Conservation (phyloP, 1,140 invertebrate genomes). For the Cydia splendana region DNA sequence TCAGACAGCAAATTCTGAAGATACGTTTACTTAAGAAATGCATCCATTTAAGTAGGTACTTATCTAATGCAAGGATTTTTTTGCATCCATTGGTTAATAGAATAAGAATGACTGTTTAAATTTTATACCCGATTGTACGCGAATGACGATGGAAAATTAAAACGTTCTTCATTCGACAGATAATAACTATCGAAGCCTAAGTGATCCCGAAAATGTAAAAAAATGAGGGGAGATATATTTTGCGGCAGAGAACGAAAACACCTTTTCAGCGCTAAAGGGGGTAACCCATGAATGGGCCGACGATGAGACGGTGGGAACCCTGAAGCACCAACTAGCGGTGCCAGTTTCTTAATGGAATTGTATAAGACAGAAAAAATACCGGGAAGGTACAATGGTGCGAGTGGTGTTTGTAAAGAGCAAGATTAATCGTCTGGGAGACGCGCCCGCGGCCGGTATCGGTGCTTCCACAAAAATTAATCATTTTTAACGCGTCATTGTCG, state of each 20-base stretch:
- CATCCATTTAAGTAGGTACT: constrained; percentile 56
- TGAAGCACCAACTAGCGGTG: constrained; percentile 70
- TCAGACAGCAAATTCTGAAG: constrained; percentile 7
- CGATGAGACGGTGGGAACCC: constrained; percentile 62
- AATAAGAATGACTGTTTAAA: constrained; percentile 69
- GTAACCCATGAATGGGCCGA: constrained; percentile 71
- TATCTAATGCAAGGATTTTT: constrained; percentile 35
- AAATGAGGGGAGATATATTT: constrained; percentile 72
- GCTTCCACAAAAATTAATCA: constrained; percentile 76
- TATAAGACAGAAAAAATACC: constrained; percentile 74
- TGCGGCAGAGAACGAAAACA: constrained; percentile 71
- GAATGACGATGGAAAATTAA: constrained; percentile 77
- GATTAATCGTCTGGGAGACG: constrained; percentile 68
- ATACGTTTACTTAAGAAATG: constrained; percentile 38
- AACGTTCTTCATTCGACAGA: constrained; percentile 67
- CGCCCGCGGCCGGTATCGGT: constrained; percentile 58
- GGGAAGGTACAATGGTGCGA: constrained; percentile 67
- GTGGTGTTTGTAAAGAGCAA: constrained; percentile 66
- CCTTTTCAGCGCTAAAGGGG: constrained; percentile 60
- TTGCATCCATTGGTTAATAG: constrained; percentile 5
- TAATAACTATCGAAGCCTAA: constrained; percentile 79
- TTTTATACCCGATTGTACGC: constrained; percentile 64
- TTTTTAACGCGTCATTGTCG: constrained; percentile 75
- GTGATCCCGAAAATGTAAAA: constrained; percentile 69
- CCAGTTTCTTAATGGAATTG: constrained; percentile 77